A percentile compares a stretch with the other conserved stretches of the same genome.
Conservation (phyloP, 2,888 invertebrate genomes). For the Microplitis manilae region DNA sequence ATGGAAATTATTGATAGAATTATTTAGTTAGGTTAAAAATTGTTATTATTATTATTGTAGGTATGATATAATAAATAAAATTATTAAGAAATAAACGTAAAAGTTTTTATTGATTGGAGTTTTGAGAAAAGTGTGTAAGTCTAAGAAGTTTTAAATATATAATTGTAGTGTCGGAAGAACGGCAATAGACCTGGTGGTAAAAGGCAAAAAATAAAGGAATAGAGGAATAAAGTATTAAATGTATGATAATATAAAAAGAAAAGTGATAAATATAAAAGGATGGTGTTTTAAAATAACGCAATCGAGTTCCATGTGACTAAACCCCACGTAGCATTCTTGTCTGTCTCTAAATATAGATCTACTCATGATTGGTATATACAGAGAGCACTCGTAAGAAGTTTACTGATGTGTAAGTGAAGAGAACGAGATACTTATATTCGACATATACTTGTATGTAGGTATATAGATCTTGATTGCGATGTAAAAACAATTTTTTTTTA, state of each 20-base stretch:
- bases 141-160: neutral
- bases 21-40: neutral
- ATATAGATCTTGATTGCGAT: constrained; percentile 24
- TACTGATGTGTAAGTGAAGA: constrained; percentile 18
- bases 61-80: neutral
- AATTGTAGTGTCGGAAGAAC: constrained; percentile 9
- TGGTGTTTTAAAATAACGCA: constrained; percentile 20
- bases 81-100: neutral
- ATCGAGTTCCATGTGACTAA: constrained; percentile 53
- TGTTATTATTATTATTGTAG: neutral
- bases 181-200: neutral
- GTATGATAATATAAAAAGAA: neutral
- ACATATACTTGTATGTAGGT: neutral
- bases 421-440: neutral
- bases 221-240: constrained; percentile 12
- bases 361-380: constrained; percentile 45
- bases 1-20: too few relatives aligned
- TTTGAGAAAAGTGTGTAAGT: neutral
- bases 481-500: constrained; percentile 5
- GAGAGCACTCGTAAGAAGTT: constrained; percentile 33
- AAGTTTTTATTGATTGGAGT: neutral
- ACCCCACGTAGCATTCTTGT: constrained; percentile 52
- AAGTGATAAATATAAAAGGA: constrained; percentile 22
- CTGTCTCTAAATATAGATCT: constrained; percentile 58
- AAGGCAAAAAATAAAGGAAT: constrained; percentile 18